A percentile compares a stretch with the other conserved stretches of the same genome.
phyloP scores from a whole-genome alignment of 2,888 invertebrate genomes.

The Esperia sulphurella region DNA sequence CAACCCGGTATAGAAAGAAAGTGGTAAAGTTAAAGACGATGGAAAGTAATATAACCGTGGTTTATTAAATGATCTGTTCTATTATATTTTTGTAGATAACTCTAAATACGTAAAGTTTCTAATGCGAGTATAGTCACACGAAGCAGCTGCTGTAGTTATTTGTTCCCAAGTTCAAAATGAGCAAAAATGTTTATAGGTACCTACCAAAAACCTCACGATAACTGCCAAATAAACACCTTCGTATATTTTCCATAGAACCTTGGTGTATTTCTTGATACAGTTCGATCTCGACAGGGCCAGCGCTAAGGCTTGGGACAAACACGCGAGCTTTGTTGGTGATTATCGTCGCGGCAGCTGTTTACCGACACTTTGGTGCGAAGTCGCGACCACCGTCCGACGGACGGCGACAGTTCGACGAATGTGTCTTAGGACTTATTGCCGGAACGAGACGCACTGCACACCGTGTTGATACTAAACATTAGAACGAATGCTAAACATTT shows the following conservation, averaged over 20 bases:
- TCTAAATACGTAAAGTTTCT: too few relatives aligned
- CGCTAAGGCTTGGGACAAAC: slow-evolving; percentile 59
- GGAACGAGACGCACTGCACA: slow-evolving; percentile 33
- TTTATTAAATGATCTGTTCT: too few relatives aligned
- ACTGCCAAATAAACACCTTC: slow-evolving; percentile 21
- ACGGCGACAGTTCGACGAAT: slow-evolving; percentile 68
- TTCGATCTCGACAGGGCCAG: slow-evolving; percentile 34
- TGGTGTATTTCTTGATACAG: slow-evolving; percentile 37
- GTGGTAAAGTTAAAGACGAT: too few relatives aligned
- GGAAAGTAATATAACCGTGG: too few relatives aligned
- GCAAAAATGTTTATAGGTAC: not conserved
- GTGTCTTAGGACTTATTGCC: slow-evolving; percentile 37
- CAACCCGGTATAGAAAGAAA: too few relatives aligned
- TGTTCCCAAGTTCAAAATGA: not conserved
- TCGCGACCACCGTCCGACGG: slow-evolving; percentile 72
- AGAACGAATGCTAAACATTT: slow-evolving; percentile 43
- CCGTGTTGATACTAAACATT: slow-evolving; percentile 42
- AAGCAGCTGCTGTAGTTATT: not conserved
- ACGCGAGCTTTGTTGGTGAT: slow-evolving; percentile 69
- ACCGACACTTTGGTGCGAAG: slow-evolving; percentile 71
- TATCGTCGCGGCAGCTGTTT: slow-evolving; percentile 71
- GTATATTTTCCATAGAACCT: slow-evolving; percentile 27
- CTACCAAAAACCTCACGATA: slow-evolving; percentile 4
- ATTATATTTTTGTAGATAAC: too few relatives aligned
- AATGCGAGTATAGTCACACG: not conserved